These are phyloP conservation scores for Ceriagrion tenellum DNA, from an alignment of 2,888 invertebrate genomes.

Conservation along the genomic window DNA sequence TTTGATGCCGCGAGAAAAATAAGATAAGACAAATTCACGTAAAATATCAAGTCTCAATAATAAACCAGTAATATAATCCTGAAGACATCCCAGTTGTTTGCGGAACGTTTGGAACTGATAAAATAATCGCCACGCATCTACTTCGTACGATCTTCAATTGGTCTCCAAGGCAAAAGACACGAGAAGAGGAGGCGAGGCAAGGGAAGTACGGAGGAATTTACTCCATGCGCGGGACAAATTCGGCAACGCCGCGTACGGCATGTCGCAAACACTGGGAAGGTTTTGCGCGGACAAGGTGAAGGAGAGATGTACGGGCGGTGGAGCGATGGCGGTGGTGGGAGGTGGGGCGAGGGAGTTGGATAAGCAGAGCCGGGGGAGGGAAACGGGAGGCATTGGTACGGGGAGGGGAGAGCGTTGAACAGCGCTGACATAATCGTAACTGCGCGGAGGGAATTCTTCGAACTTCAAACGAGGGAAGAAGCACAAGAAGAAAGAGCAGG, in stretches of 20 bases:
- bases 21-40: too few species aligned
- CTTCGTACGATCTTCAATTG: too few species aligned
- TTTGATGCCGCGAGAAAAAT: too few species aligned
- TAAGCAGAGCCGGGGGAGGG: not conserved
- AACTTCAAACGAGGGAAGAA: not conserved
- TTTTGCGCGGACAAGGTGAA: conserved; percentile 56
- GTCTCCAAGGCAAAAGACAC: too few species aligned
- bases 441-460: not conserved
- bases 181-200: too few species aligned
- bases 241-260: conserved; percentile 45
- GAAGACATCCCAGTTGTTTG: too few species aligned
- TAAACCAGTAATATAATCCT: too few species aligned
- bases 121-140: too few species aligned
- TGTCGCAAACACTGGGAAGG: conserved; percentile 38
- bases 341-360: not conserved
- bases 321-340: not conserved
- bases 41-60: too few species aligned
- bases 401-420: not conserved
- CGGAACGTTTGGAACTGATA: too few species aligned
- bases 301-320: conserved; percentile 25
- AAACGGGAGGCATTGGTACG: too few species aligned
- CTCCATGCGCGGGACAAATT: not conserved
- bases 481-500: not conserved
- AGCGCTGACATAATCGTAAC: conserved; percentile 47
- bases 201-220: not conserved